Percentiles rank a stretch among this genome's conserved stretches.
phyloP scores from a whole-genome alignment of 2,797 vertebrate species.

The Macropodus opercularis region DNA sequence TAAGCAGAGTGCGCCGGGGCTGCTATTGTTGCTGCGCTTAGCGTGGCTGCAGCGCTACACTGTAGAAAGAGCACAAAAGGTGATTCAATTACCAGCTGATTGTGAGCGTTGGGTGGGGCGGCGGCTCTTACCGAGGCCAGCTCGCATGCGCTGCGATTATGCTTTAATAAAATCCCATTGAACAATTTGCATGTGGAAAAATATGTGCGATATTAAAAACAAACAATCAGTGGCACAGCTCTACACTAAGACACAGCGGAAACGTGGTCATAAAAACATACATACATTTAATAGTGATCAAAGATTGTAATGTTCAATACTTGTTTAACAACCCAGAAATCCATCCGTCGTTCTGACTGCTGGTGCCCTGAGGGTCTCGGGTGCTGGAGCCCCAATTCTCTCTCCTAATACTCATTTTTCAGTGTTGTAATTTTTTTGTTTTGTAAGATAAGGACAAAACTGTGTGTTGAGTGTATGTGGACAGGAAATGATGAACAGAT shows the following conservation, averaged over 20 bases:
- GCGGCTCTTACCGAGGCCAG: background rate
- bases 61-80: conserved; percentile 18
- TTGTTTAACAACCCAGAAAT: too few relatives aligned
- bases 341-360: too few relatives aligned
- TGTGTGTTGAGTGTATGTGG: background rate
- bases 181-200: background rate
- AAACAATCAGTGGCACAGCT: too few relatives aligned
- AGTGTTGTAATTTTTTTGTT: too few relatives aligned
- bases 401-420: too few relatives aligned
- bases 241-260: too few relatives aligned
- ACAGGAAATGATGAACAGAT: conserved; percentile 8
- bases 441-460: too few relatives aligned
- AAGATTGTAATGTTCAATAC: too few relatives aligned
- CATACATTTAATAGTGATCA: too few relatives aligned
- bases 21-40: conserved; percentile 47
- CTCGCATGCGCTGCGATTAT: background rate
- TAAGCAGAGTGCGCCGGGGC: conserved; percentile 33
- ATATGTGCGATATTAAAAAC: background rate
- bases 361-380: too few relatives aligned
- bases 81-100: conserved; percentile 35
- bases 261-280: too few relatives aligned
- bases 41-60: conserved; percentile 12
- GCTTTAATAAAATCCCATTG: background rate
- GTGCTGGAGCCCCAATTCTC: too few relatives aligned
- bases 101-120: conserved; percentile 1